Conservation (phyloP, 2,113 vertebrate species). For the Entelurus aequoreus region DNA sequence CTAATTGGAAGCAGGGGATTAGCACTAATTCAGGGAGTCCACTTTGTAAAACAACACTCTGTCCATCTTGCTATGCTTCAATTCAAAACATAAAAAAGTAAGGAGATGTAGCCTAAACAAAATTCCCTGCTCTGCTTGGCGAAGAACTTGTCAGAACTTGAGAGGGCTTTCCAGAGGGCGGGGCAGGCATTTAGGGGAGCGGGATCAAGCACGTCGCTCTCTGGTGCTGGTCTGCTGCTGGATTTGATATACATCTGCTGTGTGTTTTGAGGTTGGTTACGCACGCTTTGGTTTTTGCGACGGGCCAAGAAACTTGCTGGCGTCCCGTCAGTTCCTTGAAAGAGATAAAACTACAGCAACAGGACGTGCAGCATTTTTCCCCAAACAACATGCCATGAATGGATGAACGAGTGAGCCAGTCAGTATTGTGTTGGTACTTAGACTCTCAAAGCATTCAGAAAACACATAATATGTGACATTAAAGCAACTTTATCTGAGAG, state of each 20-base stretch:
- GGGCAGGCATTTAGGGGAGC: slow-evolving; percentile 31
- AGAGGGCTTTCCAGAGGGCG: slow-evolving; percentile 29
- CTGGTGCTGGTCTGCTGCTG: slow-evolving; percentile 26
- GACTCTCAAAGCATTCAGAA: no score
- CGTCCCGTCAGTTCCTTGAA: slow-evolving; percentile 1
- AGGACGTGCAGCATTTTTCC: background rate
- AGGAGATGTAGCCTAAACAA: slow-evolving; percentile 7
- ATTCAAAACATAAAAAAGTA: slow-evolving; percentile 4
- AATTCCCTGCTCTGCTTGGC: slow-evolving; percentile 10
- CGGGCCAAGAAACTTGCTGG: slow-evolving; percentile 17
- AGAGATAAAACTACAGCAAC: background rate
- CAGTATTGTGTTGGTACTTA: no score
- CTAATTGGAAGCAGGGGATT: slow-evolving; percentile 12
- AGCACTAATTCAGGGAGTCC: background rate
- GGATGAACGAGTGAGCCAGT: no score
- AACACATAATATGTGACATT: no score
- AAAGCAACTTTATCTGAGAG: no score
- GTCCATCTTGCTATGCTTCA: background rate
- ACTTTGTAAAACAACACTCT: slow-evolving; percentile 1
- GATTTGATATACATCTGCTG: slow-evolving; percentile 35
- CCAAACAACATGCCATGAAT: background rate
- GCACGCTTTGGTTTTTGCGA: slow-evolving; percentile 19
- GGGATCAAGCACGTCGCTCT: slow-evolving; percentile 42
- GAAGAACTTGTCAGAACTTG: slow-evolving; percentile 53
- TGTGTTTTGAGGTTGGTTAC: slow-evolving; percentile 17